phyloP scores from a whole-genome alignment of 2,888 invertebrate species.

The Buathra laborator region DNA sequence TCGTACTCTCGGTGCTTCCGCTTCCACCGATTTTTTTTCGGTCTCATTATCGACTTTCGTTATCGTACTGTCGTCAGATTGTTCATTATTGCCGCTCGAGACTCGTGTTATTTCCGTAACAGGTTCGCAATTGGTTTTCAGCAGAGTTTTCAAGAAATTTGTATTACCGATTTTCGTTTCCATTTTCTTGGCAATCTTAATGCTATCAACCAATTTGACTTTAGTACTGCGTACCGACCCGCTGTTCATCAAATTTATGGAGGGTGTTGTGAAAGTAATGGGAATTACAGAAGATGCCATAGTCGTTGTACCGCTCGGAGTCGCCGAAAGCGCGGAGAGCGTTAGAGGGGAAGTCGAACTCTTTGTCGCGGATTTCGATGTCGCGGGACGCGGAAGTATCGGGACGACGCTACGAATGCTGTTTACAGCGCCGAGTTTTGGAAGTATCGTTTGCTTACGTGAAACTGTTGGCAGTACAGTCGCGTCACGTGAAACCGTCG shows the following conservation, averaged over 20 bases:
- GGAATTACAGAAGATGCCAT: not conserved
- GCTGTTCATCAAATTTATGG: not conserved
- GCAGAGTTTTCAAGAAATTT: not conserved
- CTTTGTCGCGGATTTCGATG: not conserved
- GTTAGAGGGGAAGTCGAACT: not conserved
- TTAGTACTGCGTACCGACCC: not conserved
- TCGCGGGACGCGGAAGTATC: not conserved
- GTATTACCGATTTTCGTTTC: not conserved
- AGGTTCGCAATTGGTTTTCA: not conserved
- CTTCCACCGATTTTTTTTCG: slow-evolving; percentile 26
- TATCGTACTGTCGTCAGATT: not conserved
- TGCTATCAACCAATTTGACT: not conserved
- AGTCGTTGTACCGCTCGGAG: not conserved
- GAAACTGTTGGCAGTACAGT: slow-evolving; percentile 19
- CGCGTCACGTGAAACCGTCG: slow-evolving; percentile 1
- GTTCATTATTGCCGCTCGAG: not conserved
- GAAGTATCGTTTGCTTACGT: not conserved
- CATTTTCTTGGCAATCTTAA: not conserved
- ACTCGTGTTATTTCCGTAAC: not conserved
- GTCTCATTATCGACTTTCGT: slow-evolving; percentile 1
- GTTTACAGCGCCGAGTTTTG: not conserved
- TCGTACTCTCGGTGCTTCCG: slow-evolving; percentile 59
- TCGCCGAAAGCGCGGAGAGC: not conserved
- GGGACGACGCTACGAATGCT: not conserved
- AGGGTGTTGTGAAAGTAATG: slow-evolving; percentile 14